phyloP scores from a whole-genome alignment of 2,113 vertebrate genomes.

The Nansenia antarctica region DNA sequence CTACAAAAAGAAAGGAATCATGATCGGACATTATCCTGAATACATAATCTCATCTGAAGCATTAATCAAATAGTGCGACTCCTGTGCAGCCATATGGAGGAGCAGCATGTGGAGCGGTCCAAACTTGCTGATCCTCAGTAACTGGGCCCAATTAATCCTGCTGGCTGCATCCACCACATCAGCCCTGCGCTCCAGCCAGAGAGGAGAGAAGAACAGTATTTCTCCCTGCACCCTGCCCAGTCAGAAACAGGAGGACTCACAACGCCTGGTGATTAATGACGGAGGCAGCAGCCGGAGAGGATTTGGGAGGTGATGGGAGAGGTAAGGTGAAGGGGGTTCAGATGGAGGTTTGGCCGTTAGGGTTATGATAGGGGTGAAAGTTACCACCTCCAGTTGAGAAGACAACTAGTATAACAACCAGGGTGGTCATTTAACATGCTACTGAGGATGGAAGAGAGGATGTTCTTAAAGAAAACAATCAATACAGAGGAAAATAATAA shows the following conservation, averaged over 20 bases:
- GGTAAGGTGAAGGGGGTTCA: conserved; percentile 58
- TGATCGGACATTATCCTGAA: conserved; percentile 48
- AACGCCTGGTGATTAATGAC: conserved; percentile 91
- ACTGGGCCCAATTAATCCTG: conserved; percentile 96
- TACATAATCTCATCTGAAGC: conserved; percentile 73
- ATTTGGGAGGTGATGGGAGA: conserved; percentile 81
- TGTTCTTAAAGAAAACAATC: background rate
- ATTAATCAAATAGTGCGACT: conserved; percentile 96
- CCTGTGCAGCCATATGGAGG: conserved; percentile 95
- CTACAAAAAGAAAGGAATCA: conserved; percentile 16
- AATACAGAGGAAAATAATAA: background rate
- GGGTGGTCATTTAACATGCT: background rate
- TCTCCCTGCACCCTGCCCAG: conserved; percentile 87
- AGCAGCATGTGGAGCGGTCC: conserved; percentile 91
- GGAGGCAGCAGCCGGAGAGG: conserved; percentile 78
- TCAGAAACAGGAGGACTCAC: conserved; percentile 85
- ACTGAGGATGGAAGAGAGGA: background rate
- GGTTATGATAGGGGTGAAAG: background rate
- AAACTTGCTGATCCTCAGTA: conserved; percentile 97
- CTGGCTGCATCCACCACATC: conserved; percentile 89
- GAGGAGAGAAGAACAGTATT: conserved; percentile 84
- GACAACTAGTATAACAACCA: background rate
- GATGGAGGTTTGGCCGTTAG: background rate
- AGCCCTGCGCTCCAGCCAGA: conserved; percentile 76
- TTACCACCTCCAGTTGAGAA: background rate